Evolutionary conservation across 2,797 vertebrate species (phyloP).

Genomic region (Xiphorhynchus erythropygius): DNA sequence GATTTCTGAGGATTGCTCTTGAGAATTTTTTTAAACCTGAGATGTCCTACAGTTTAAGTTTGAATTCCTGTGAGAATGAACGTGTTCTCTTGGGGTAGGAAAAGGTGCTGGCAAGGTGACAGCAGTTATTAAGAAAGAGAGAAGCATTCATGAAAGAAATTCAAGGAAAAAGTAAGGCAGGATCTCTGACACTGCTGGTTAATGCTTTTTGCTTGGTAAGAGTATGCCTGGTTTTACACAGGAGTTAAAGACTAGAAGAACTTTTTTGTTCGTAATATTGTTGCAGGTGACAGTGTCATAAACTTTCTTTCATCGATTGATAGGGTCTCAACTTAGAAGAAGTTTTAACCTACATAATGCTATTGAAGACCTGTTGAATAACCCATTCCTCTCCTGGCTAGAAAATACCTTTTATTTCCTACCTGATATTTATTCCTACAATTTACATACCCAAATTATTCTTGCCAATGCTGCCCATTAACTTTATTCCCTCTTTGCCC

Average conservation of each 20-base stretch:
- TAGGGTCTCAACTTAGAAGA: neutral
- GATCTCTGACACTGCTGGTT: neutral
- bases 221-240: neutral
- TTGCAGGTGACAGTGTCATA: neutral
- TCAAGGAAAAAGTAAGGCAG: neutral
- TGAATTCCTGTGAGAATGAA: neutral
- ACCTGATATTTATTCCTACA: neutral
- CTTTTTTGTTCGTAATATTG: neutral
- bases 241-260: neutral
- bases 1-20: neutral
- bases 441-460: neutral
- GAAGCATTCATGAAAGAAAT: neutral
- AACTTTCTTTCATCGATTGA: neutral
- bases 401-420: neutral
- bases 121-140: neutral
- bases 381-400: neutral
- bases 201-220: neutral
- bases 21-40: neutral
- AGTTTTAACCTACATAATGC: neutral
- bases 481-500: neutral
- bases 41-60: neutral
- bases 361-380: neutral
- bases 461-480: neutral
- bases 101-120: neutral
- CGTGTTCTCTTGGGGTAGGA: neutral